Base-by-base conservation (phyloP, 2,113 vertebrate species). In the Panthera tigris region DNA sequence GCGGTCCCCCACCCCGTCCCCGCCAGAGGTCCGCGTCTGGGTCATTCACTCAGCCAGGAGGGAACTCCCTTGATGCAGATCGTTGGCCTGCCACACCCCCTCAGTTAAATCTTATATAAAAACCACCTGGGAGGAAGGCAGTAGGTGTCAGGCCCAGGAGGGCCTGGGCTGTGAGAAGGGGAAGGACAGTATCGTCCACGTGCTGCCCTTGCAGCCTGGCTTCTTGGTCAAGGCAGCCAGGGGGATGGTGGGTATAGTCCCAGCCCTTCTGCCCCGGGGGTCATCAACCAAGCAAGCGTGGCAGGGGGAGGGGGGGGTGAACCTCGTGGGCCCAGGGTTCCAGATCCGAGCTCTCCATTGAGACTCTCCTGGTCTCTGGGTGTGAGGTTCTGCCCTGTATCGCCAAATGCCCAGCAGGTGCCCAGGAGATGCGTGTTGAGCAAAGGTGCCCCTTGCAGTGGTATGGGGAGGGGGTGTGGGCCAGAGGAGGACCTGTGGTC, bases 161-260 rank as follows among this genome's bases (percentile, higher is more conserved):
- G 1, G 19, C 21, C n/a, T 19, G 50, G 33, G 39, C 9, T 0
- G 18, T 1, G 36, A 48, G 76, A 29, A 69, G 31, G 23, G 18
- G 13, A 21, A 5, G 41, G 14, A 1, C 25, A 2, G 25, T 39
- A 25, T 21, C 4, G 18, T 41, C 61, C 31, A 8, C 1, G 4
- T 1, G 5, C 21, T 16, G 41, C 29, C 55, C 41, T 11, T 21
- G n/a, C 0, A 0, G 55, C 31, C 0, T 12, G 27, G 39, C 33
- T 10, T 69, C 65, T 39, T 6, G 41, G 16, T 93, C 33, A 85
- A 66, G 41, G 41, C 10, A 15, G 41, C 50, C 18, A 0, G 2
- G 14, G 41, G 7, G 4, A 1, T 45, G 7, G 15, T 23, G 39
- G 41, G 18, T 11, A 1, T 66, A 5, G 19, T 52, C 66, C 63